phyloP scores from a whole-genome alignment of 35 echinoderm and acorn worm genomes.

The Nesometra sesokonis region DNA sequence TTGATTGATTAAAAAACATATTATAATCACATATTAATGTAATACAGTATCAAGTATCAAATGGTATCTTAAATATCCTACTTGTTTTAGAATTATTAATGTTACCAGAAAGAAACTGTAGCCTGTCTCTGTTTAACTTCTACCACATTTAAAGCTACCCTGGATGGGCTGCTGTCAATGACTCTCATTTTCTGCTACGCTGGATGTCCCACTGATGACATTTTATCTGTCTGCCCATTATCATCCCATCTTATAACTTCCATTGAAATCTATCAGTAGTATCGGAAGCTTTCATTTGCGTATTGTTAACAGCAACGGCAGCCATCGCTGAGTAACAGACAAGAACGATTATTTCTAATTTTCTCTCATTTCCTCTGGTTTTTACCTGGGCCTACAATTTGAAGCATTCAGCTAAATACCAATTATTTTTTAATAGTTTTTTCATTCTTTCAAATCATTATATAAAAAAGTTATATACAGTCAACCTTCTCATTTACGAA shows the following conservation, averaged over 20 bases:
- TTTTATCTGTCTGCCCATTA: neutral
- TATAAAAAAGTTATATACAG: no score
- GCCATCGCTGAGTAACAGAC: neutral
- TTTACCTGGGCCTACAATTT: neutral
- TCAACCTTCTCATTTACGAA: no score
- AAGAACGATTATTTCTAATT: neutral
- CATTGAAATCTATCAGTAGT: neutral
- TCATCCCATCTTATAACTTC: neutral
- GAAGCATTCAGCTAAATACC: neutral
- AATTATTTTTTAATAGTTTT: neutral
- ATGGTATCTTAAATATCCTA: no score
- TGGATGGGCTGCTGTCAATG: neutral
- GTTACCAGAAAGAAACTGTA: no score
- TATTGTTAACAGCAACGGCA: neutral
- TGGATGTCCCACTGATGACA: neutral
- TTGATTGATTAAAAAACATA: no score
- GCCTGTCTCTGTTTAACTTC: neutral
- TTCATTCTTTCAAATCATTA: no score
- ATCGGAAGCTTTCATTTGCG: neutral
- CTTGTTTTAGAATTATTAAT: no score
- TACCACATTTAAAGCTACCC: neutral
- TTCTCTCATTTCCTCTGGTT: neutral
- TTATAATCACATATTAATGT: no score
- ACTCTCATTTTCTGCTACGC: neutral
- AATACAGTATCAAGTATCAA: no score